Base-by-base conservation (phyloP, 2,888 invertebrate species). In the Pristionchus fissidentatus region DNA sequence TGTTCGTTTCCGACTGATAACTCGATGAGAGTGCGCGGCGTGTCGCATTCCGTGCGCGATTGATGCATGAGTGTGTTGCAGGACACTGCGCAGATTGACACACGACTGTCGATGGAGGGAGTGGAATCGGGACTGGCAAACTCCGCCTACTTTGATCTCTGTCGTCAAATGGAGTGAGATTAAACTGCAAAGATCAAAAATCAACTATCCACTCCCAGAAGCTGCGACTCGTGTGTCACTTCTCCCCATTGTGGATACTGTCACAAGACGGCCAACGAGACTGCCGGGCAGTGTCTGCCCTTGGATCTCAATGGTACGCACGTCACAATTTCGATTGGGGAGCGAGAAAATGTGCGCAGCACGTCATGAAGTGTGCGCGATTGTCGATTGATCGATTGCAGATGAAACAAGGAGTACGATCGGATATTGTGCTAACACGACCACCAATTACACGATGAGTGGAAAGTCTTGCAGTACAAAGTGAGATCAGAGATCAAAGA, bases 141-240 rank as follows among this genome's bases (percentile, higher is more conserved):
- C 3, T 38, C 43, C 8, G 41, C 7, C 41, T 15, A 41, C 70
- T 41, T 70, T 15, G 26, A 41, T 22, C 26, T 43, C n/a, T 70
- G 70, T 19, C 19, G 32, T 2, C 3, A 49, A 10, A 77, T 35
- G 46, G 32, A 10, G 75, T 49, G 22, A 19, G 49, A 62, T 15
- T n/a, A 38, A 3, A n/a, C 10, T 29, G 8, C 41, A 46, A n/a
- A 46, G 46, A 46, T 75, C 75, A 49, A 49, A 49, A 41, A 77
- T 77, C 75, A 32, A 49, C 32, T 55, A 57, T 38, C 43, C 7
- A 2, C 4, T 26, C 26, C 84, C 84, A 87, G 85, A 5, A 91
- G 90, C 75, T 94, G 94, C 89, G 92, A 93, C 79, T 86, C 86
- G 3, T 94, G 94, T 87, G 93, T 93, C 32, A 91, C 92, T 29